Evolutionary conservation across 1,140 invertebrate genomes (phyloP).

Genomic region (Leptinotarsa texana): DNA sequence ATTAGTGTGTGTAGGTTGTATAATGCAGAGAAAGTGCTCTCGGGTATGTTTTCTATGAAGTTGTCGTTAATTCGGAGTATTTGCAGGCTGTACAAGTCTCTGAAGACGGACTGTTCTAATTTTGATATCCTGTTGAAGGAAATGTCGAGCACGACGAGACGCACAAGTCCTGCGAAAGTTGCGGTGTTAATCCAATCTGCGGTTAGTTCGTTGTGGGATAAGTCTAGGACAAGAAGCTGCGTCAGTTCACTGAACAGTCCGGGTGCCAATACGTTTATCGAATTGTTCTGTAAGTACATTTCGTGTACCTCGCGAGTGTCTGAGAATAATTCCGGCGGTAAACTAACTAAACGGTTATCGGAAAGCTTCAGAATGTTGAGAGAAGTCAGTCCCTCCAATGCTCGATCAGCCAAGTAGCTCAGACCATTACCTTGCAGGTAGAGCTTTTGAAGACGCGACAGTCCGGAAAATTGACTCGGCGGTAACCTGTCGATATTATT

Average conservation of each 20-base stretch:
- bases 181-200: slow-evolving; percentile 86
- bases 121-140: slow-evolving; percentile 79
- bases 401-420: slow-evolving; percentile 77
- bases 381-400: slow-evolving; percentile 77
- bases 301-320: slow-evolving; percentile 80
- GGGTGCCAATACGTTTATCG: slow-evolving; percentile 82
- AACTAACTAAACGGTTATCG: slow-evolving; percentile 78
- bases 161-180: slow-evolving; percentile 80
- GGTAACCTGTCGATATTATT: slow-evolving; percentile 82
- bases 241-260: slow-evolving; percentile 82
- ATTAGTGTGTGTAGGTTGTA: slow-evolving; percentile 83
- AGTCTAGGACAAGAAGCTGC: slow-evolving; percentile 79
- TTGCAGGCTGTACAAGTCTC: slow-evolving; percentile 80
- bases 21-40: slow-evolving; percentile 80
- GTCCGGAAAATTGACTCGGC: slow-evolving; percentile 71
- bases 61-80: slow-evolving; percentile 83
- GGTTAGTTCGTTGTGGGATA: slow-evolving; percentile 84
- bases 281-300: slow-evolving; percentile 83
- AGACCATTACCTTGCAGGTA: slow-evolving; percentile 70
- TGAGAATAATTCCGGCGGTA: slow-evolving; percentile 81
- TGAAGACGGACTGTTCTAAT: slow-evolving; percentile 77
- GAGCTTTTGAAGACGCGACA: slow-evolving; percentile 64
- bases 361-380: slow-evolving; percentile 78
- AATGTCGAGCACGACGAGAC: slow-evolving; percentile 79
- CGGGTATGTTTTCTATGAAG: slow-evolving; percentile 76